Evolutionary conservation across 2,888 invertebrate species (phyloP).

Genomic region (Oscheius sp.): DNA sequence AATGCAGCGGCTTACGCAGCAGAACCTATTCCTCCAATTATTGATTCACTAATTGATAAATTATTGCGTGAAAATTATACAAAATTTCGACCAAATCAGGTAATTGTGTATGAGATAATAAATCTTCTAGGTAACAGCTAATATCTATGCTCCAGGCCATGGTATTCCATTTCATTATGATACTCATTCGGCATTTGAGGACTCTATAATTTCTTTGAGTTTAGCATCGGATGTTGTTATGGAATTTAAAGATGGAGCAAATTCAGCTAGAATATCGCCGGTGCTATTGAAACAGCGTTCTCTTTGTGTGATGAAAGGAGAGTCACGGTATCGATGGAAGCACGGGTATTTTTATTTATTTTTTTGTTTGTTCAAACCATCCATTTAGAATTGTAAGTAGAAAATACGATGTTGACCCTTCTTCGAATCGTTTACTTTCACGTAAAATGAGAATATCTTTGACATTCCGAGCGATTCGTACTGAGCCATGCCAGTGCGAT

Average conservation of each 20-base stretch:
- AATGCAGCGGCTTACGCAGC: constrained; percentile 50
- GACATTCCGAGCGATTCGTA: constrained; percentile 72
- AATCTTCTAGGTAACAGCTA: constrained; percentile 71
- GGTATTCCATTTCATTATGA: constrained; percentile 93
- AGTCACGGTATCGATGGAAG: constrained; percentile 89
- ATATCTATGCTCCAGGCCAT: constrained; percentile 73
- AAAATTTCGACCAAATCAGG: constrained; percentile 55
- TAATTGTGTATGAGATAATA: constrained; percentile 1
- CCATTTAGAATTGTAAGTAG: constrained; percentile 80
- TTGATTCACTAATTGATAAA: constrained; percentile 45
- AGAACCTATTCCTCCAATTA: constrained; percentile 47
- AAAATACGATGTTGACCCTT: constrained; percentile 80
- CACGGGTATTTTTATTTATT: constrained; percentile 77
- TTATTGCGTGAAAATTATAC: constrained; percentile 38
- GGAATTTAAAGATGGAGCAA: constrained; percentile 67
- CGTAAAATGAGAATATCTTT: constrained; percentile 71
- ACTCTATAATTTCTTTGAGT: constrained; percentile 86
- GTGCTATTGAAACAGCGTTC: constrained; percentile 87
- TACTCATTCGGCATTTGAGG: constrained; percentile 91
- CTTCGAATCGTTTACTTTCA: constrained; percentile 48
- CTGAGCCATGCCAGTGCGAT: constrained; percentile 62
- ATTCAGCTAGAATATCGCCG: constrained; percentile 72
- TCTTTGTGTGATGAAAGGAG: constrained; percentile 83
- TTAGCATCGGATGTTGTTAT: constrained; percentile 64
- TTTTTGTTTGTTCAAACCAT: not conserved